phyloP scores from a whole-genome alignment of 2,888 invertebrate species.

The Tipula vernalis region DNA sequence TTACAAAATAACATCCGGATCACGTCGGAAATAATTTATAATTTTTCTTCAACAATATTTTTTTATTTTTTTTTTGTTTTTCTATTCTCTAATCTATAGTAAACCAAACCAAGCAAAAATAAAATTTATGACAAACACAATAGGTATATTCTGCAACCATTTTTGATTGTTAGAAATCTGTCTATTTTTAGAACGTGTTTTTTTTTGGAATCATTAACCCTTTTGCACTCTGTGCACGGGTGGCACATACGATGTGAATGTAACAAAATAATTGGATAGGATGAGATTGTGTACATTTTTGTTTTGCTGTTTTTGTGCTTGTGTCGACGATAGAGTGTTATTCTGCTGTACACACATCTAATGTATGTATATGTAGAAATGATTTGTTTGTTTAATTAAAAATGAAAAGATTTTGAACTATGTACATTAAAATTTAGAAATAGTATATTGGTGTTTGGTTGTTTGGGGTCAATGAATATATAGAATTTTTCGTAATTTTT shows the following conservation, averaged over 20 bases:
- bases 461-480: too few relatives aligned
- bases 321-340: background rate
- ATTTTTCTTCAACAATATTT: background rate
- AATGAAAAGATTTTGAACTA: background rate
- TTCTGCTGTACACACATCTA: background rate
- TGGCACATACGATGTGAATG: background rate
- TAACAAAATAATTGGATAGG: background rate
- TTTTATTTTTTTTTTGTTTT: background rate
- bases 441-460: too few relatives aligned
- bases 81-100: background rate
- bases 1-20: background rate
- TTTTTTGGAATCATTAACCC: background rate
- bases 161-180: background rate
- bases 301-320: background rate
- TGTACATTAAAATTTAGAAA: background rate
- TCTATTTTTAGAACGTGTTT: background rate
- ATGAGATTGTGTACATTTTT: background rate
- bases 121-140: background rate
- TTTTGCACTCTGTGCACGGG: background rate
- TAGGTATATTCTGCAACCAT: background rate
- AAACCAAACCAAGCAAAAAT: background rate
- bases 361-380: background rate
- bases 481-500: too few relatives aligned
- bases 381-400: background rate
- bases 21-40: background rate